Conservation (phyloP, 2,888 invertebrate species). For the Coenonympha glycerion region DNA sequence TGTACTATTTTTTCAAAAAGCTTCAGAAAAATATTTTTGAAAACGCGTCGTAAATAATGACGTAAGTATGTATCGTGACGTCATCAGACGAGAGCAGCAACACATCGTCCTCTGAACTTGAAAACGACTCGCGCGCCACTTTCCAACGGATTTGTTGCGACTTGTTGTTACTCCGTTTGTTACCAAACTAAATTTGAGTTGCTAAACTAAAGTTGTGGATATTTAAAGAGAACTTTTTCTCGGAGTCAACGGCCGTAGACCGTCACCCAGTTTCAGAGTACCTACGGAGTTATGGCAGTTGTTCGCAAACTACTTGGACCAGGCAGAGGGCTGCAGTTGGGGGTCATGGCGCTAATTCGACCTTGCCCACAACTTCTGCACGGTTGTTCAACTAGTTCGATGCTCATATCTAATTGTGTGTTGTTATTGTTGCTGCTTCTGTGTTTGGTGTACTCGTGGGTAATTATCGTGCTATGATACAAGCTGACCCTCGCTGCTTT, state of each 20-base stretch:
- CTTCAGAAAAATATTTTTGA: background rate
- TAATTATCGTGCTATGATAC: background rate
- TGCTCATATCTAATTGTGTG: conserved; percentile 40
- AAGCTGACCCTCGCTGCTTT: too few relatives aligned
- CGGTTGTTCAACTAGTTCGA: conserved; percentile 35
- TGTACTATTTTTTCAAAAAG: background rate
- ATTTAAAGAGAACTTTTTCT: conserved; percentile 76
- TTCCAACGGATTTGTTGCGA: conserved; percentile 66
- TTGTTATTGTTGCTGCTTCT: conserved; percentile 15
- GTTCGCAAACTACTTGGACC: conserved; percentile 73
- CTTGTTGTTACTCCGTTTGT: conserved; percentile 73
- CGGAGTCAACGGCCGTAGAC: conserved; percentile 74
- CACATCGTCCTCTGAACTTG: conserved; percentile 53
- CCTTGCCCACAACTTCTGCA: conserved; percentile 66
- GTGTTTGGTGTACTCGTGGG: conserved; percentile 1
- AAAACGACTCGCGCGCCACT: conserved; percentile 74
- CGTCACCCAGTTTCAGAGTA: conserved; percentile 75
- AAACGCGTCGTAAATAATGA: background rate
- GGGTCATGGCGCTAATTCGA: conserved; percentile 73
- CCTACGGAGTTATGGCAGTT: conserved; percentile 75
- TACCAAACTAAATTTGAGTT: conserved; percentile 75
- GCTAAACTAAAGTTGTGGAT: conserved; percentile 75
- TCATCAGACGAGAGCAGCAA: conserved; percentile 21
- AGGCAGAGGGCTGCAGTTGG: conserved; percentile 65
- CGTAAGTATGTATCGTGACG: conserved; percentile 11